phyloP scores from a whole-genome alignment of 2,113 vertebrate species.

The Saguinus midas region DNA sequence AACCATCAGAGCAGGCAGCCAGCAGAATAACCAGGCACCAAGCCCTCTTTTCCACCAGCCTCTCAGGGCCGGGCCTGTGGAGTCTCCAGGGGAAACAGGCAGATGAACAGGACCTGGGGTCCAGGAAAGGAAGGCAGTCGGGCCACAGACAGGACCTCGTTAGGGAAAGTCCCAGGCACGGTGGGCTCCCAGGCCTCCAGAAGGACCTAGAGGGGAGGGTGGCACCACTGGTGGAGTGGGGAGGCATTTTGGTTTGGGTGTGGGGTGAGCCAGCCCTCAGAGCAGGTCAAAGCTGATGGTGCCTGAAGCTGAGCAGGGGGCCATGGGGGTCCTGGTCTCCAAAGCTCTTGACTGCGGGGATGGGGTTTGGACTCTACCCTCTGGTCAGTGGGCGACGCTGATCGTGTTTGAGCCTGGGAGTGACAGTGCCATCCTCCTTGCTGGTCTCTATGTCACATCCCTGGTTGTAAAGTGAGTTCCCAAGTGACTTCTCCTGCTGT shows the following conservation, averaged over 20 bases:
- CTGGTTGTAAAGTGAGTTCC: background rate
- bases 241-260: background rate
- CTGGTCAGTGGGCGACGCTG: background rate
- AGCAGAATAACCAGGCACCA: fast-evolving
- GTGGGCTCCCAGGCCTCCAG: background rate
- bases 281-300: background rate
- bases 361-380: background rate
- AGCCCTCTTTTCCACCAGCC: background rate
- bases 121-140: background rate
- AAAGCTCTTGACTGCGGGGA: fast-evolving
- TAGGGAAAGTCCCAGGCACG: fast-evolving
- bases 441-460: fast-evolving
- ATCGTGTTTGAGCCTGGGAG: fast-evolving
- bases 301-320: background rate
- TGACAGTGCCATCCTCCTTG: fast-evolving
- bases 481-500: fast-evolving
- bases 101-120: no score
- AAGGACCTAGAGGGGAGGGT: background rate
- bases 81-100: fast-evolving
- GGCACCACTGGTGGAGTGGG: background rate
- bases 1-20: fast-evolving
- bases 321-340: background rate
- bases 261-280: background rate
- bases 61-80: background rate
- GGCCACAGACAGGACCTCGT: background rate